Base-by-base conservation (phyloP, 2,113 vertebrate species). In the Hippocampus guttulatus region DNA sequence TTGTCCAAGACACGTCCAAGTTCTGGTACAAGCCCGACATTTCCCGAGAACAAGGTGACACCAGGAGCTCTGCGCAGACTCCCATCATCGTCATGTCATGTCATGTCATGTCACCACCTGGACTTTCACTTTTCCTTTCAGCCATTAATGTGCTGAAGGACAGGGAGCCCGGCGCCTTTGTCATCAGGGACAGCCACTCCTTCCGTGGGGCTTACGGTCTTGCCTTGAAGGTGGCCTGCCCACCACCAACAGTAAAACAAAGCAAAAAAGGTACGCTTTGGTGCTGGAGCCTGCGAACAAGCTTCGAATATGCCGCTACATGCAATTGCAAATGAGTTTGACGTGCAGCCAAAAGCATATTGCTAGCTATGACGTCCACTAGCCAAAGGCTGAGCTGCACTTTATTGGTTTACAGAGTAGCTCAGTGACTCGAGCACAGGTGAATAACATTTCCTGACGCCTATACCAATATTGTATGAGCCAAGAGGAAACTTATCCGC, bases 21-120 rank as follows among this genome's bases (percentile, higher is more conserved):
- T 99, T 92, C 89, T 99, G 97, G 97, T 99, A 99, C 91, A 99
- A 99, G 71, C 95, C 96, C 0, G 97, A 98, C 64, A 99, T 99
- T 86, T 95, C 96, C 81, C 92, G 97, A 81, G 97, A 99, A 79
- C 96, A 99, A 91, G 96, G 97, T 99, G 71, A 65, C 23, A 10
- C 43, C 15, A 16, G 74, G 90, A 3, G 8, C 3, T 11, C n/a
- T 21, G 57, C 38, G 5, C 3, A 1, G 9, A 38, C 2, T 23
- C 49, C 30, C 11, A 8, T 49, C 8, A 10, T 33, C 14, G 25
- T 61, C 10, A 20, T n/a, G 33, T 57, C 11, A 16, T 33, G 12
- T 5, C 10, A 20, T n/a, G 33, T 57, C 11, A 16, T 33, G 12
- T 7, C 9, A 10, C 45, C 2, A 10, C 12, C 23, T 27, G 14